Evolutionary conservation across 2,113 vertebrate genomes (phyloP).

Genomic region (Lagopus leucura): DNA sequence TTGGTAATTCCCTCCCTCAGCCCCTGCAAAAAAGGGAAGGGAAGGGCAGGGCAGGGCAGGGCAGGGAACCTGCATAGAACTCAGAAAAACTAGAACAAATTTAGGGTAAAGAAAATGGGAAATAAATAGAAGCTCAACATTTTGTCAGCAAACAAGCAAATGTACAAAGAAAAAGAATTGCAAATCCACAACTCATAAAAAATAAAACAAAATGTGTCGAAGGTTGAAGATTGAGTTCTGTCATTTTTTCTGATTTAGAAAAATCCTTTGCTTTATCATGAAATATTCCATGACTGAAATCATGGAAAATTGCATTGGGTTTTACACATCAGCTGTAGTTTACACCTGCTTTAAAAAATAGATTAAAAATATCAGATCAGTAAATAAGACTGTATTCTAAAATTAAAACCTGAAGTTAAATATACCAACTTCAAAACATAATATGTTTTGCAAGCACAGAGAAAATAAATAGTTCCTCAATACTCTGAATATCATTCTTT

Average conservation of each 20-base stretch:
- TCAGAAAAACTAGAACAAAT: neutral
- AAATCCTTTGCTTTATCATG: constrained; percentile 2
- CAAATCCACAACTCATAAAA: neutral
- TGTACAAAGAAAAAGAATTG: neutral
- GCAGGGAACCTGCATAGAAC: neutral
- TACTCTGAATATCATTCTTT: no score
- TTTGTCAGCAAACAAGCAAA: neutral
- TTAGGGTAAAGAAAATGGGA: neutral
- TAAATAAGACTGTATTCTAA: neutral
- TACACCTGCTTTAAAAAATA: neutral
- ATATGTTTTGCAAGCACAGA: neutral
- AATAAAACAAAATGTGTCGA: neutral
- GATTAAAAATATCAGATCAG: neutral
- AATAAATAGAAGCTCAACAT: neutral
- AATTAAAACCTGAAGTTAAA: neutral
- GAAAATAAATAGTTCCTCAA: neutral
- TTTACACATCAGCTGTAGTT: neutral
- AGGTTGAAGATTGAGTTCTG: neutral
- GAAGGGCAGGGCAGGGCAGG: no score
- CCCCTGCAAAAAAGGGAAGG: no score
- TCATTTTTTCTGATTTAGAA: neutral
- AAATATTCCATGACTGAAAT: constrained; percentile 6
- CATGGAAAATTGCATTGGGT: neutral
- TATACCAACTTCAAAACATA: neutral
- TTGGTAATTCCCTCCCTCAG: neutral